These are phyloP conservation scores for Sebastes steindachneri DNA, from an alignment of 2,797 vertebrate genomes.

Conservation along the genomic window DNA sequence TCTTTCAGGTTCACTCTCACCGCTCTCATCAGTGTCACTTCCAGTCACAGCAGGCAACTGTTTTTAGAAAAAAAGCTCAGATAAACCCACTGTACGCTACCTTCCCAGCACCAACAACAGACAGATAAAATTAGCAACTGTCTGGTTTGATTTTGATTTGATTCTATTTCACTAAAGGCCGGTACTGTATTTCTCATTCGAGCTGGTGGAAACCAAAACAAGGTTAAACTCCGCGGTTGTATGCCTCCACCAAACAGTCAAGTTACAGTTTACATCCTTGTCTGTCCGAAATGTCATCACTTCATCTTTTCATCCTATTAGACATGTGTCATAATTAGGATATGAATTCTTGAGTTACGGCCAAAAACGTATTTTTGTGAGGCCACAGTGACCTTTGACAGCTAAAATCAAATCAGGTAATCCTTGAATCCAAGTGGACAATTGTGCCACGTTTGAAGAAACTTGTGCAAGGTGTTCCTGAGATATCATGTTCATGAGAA, in stretches of 20 bases:
- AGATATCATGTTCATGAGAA: no score
- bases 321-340: no score
- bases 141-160: not conserved
- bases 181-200: no score
- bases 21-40: not conserved
- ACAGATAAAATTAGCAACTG: not conserved
- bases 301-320: no score
- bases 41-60: not conserved
- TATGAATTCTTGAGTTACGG: accelerated
- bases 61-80: not conserved
- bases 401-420: no score
- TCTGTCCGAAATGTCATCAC: not conserved
- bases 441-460: no score
- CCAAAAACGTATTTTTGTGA: no score
- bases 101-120: not conserved
- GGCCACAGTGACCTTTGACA: no score
- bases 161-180: not conserved
- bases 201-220: not conserved
- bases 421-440: no score
- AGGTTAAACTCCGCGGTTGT: not conserved
- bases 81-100: not conserved
- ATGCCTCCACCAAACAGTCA: no score
- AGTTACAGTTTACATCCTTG: no score
- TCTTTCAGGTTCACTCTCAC: not conserved
- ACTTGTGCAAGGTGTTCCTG: no score